phyloP scores from a whole-genome alignment of 2,113 vertebrate genomes.

The Argyrosomus japonicus region DNA sequence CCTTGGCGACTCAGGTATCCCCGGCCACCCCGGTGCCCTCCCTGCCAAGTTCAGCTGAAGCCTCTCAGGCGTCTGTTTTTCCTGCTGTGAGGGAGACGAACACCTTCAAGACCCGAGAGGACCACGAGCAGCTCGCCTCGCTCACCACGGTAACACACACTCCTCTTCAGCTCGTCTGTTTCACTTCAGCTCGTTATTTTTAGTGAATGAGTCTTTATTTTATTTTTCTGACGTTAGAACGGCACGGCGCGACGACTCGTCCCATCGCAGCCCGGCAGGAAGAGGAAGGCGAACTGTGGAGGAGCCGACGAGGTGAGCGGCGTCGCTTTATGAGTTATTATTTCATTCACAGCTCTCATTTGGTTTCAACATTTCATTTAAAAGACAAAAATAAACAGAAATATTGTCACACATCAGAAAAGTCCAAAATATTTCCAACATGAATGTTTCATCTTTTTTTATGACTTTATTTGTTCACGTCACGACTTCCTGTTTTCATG shows the following conservation, averaged over 20 bases:
- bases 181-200: no score
- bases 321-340: neutral
- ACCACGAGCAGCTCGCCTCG: conserved; percentile 80
- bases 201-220: no score
- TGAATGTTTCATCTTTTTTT: no score
- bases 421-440: no score
- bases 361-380: neutral
- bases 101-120: conserved; percentile 84
- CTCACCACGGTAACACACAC: conserved; percentile 78
- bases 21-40: conserved; percentile 87
- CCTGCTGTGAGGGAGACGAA: conserved; percentile 83
- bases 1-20: conserved; percentile 82
- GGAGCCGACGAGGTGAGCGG: conserved; percentile 88
- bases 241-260: conserved; percentile 87
- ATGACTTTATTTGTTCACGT: no score
- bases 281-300: conserved; percentile 91
- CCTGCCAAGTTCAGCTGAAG: conserved; percentile 85
- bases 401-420: no score
- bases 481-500: no score
- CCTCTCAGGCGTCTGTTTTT: conserved; percentile 87
- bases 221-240: conserved; percentile 79
- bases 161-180: no score
- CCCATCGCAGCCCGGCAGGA: conserved; percentile 89
- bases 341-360: neutral
- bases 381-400: no score